phyloP scores from a whole-genome alignment of 2,113 vertebrate species.

The Takifugu bimaculatus region DNA sequence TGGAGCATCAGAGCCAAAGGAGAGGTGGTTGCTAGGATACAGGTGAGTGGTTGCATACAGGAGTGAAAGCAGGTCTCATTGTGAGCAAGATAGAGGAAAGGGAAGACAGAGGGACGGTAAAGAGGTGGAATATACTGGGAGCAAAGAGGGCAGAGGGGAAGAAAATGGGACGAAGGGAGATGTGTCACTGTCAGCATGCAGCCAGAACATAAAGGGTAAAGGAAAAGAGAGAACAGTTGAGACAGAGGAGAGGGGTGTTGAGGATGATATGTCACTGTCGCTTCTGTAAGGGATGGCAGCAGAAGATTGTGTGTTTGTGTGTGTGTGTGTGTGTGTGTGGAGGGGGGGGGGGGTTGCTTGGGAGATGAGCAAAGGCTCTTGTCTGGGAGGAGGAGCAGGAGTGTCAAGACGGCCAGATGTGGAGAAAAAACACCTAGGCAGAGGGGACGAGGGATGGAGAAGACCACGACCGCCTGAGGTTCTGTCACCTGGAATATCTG shows the following conservation, averaged over 20 bases:
- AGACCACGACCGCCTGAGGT: constrained; percentile 55
- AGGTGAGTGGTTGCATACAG: constrained; percentile 76
- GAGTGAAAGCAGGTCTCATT: constrained; percentile 67
- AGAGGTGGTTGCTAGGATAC: constrained; percentile 81
- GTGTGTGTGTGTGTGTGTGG: too few species aligned
- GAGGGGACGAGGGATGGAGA: constrained; percentile 46
- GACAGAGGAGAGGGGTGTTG: constrained; percentile 31
- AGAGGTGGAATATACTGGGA: constrained; percentile 46
- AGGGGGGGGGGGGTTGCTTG: too few species aligned
- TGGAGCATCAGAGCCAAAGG: constrained; percentile 65
- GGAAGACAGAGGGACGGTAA: constrained; percentile 5
- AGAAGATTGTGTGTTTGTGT: too few species aligned
- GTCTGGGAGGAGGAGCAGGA: constrained; percentile 41
- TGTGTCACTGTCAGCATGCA: constrained; percentile 48
- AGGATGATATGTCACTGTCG: constrained; percentile 56
- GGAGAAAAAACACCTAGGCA: constrained; percentile 37
- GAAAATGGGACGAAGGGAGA: constrained; percentile 13
- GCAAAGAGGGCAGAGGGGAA: constrained; percentile 51
- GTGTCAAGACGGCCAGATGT: constrained; percentile 53
- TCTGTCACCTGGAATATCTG: constrained; percentile 66
- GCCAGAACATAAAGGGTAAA: constrained; percentile 27
- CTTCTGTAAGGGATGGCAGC: constrained; percentile 1
- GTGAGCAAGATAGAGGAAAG: constrained; percentile 50
- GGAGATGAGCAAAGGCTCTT: constrained; percentile 17
- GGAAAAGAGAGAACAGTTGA: constrained; percentile 36